Evolutionary conservation across 2,888 invertebrate species (phyloP), one percentile per base, ranked within the genome.

Genomic region (Synanthedon andrenaeformis): DNA sequence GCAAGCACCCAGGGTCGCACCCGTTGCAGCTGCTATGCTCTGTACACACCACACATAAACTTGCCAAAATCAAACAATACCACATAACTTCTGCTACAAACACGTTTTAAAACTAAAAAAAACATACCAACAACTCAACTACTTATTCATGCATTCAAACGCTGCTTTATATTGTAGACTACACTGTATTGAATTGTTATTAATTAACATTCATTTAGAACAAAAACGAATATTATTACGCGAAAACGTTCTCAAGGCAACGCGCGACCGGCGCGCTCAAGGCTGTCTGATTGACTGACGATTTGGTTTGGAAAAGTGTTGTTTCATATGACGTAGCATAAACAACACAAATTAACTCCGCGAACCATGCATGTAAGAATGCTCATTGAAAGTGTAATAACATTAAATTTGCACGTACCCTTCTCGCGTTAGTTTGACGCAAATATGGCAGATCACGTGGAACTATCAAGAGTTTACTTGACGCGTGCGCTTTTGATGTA

Each of bases 1-100:
- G 79, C 88, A 86, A 80, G 87, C 88, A 70, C 88, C 88, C 88
- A 88, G 82, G 64, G 85, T 86, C 76, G 86, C 84, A 74, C 87
- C 86, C 86, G 87, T 86, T 61, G 87, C 87, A 82, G 87, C 87
- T 64, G 87, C 87, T 76, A 87, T 84, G 69, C 87, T 87, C 87
- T 86, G 65, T 57, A 58, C 62, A 69, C 53, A 58, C 57, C 59
- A 61, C 59, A 61, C 55, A 14, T n/a, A n/a, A 45, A 45, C 23
- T 42, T 42, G 42, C 42, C n/a, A 42, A 42, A 12, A 42, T 13
- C 14, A 45, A n/a, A 14, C 45, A n/a, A 13, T 45, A 45, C 45
- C 12, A 13, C 13, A 45, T 45, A 8, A 14, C 45, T 35, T 35
- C 35, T 35, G 35, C 10, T 35, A 45, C 13, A 13, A 45, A 45